Evolutionary conservation across 2,888 invertebrate genomes (phyloP), one percentile per base, ranked within the genome.

Genomic region (Nemoura dubitans): DNA sequence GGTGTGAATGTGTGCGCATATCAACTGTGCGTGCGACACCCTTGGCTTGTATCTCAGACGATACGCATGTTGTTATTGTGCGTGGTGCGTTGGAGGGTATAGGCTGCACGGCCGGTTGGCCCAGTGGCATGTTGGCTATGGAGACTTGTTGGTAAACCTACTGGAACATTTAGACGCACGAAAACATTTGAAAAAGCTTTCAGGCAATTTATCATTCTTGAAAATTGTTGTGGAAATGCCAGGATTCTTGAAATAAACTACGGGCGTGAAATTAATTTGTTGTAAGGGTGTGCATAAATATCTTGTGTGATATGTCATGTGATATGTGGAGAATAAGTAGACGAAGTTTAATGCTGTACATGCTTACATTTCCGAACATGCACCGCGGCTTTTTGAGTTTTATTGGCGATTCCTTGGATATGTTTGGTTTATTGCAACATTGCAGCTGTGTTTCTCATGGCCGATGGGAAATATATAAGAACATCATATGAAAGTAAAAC

Each of bases 1-100:
- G 29, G 29, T 78, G 78, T 78, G 78, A 83, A 83, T 83, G 83
- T 83, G 43, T 83, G 36, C 83, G 36, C 14, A 28, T 28, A 80
- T 27, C 14, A 30, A 21, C 14, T 59, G 21, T 59, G 59, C 59
- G 59, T 30, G 28, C 81, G 81, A 29, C 81, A 81, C 81, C 5
- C 28, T 30, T 0, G n/a, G n/a, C 81, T 2, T 27, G 29, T 81
- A 21, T n/a, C 59, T 29, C 30, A 81, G 27, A 81, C 81, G n/a
- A 81, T 29, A 81, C 81, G 81, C 30, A 30, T 81, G 81, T 29
- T 30, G 21, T 27, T 81, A 30, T 80, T 14, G 80, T 1, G 36
- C 36, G 36, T 26, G 3, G 36, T 36, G 36, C 36, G 36, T 36
- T 36, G 36, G 10, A 3, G 10, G 36, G 36, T 36, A 36, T 36